These are phyloP conservation scores for Erythrolamprus reginae DNA, from an alignment of 2,113 vertebrate genomes.

Conservation along the genomic window DNA sequence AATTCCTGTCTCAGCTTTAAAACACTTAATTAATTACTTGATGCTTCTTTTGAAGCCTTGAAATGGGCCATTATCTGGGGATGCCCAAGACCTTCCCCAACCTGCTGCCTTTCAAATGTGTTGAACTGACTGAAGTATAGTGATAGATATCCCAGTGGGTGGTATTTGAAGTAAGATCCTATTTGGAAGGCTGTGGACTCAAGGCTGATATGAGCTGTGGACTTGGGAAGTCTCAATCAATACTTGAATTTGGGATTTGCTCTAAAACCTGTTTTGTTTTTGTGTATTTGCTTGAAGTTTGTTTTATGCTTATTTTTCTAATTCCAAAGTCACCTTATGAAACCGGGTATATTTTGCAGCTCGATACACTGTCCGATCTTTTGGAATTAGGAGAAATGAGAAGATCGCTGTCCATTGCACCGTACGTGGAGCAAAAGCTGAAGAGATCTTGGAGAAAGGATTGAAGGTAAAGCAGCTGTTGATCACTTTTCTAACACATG, in stretches of 20 bases:
- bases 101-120: not conserved
- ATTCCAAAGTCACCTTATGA: not conserved
- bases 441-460: conserved; percentile 97
- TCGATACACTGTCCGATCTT: conserved; percentile 94
- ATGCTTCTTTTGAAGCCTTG: not conserved
- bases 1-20: not conserved
- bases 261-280: not conserved
- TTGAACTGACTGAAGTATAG: not conserved
- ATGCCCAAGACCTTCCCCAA: not conserved
- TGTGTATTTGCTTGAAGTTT: not conserved
- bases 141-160: not conserved
- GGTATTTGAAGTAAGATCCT: not conserved
- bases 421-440: conserved; percentile 94
- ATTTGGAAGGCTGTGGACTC: not conserved
- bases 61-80: not conserved
- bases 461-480: conserved; percentile 69
- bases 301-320: not conserved
- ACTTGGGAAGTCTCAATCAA: not conserved
- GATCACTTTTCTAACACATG: rapidly evolving
- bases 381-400: conserved; percentile 96
- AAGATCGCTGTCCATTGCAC: conserved; percentile 98
- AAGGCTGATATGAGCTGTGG: not conserved
- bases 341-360: conserved; percentile 63
- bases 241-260: not conserved
- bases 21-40: not conserved